These are phyloP conservation scores for Coptodon bakossiorum DNA, from an alignment of 2,113 vertebrate genomes.

Conservation along the genomic window DNA sequence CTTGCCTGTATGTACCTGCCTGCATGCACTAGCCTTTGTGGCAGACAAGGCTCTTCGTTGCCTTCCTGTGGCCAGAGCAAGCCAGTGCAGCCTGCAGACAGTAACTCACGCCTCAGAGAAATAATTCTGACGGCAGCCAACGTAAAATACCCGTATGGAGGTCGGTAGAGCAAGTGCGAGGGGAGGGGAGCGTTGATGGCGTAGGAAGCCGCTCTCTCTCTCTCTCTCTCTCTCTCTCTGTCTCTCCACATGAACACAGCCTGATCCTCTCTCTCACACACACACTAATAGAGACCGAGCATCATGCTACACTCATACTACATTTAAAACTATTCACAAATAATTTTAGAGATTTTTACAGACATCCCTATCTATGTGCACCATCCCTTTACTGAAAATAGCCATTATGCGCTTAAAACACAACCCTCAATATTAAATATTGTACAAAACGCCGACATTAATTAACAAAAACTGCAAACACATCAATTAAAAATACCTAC, in stretches of 20 bases:
- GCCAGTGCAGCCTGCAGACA: constrained; percentile 39
- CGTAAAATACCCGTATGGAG: constrained; percentile 60
- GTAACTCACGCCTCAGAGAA: background rate
- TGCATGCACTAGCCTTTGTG: constrained; percentile 6
- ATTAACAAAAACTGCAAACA: background rate
- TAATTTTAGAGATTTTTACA: background rate
- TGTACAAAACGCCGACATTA: background rate
- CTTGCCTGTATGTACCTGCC: background rate
- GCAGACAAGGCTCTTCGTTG: constrained; percentile 58
- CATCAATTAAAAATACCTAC: background rate
- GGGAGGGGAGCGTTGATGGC: constrained; percentile 24
- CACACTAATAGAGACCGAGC: background rate
- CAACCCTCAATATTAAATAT: background rate
- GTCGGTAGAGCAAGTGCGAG: constrained; percentile 50
- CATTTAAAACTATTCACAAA: background rate
- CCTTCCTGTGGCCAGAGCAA: constrained; percentile 64
- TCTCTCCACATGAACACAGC: background rate
- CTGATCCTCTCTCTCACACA: background rate
- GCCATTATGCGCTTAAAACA: background rate
- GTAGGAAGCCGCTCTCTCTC: background rate
- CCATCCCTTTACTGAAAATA: background rate
- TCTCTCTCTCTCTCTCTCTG: background rate
- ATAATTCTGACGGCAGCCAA: background rate
- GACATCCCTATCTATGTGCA: background rate
- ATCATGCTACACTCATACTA: background rate